Evolutionary conservation across 2,888 invertebrate species (phyloP).

Genomic region (Microplitis manilae): DNA sequence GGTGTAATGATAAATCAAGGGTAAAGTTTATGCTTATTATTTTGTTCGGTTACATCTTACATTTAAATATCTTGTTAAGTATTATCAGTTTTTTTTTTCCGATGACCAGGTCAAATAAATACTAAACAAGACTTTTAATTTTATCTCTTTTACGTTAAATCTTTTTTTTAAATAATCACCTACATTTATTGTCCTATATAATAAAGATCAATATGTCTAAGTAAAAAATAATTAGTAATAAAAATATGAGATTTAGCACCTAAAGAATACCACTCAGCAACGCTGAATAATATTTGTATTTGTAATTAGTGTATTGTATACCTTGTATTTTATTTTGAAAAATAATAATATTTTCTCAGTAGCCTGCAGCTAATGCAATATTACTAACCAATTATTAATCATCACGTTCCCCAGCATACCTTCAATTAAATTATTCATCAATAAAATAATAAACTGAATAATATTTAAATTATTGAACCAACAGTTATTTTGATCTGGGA

Average conservation of each 20-base stretch:
- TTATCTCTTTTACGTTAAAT: background rate
- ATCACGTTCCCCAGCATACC: background rate
- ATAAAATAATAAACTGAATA: background rate
- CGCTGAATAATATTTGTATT: background rate
- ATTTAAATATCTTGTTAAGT: background rate
- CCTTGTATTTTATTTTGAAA: background rate
- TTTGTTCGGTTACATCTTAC: background rate
- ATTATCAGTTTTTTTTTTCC: background rate
- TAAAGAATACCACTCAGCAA: background rate
- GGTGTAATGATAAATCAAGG: background rate
- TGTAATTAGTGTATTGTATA: background rate
- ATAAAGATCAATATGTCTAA: background rate
- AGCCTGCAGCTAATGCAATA: background rate
- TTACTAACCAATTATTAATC: background rate
- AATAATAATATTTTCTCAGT: background rate
- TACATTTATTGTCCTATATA: background rate
- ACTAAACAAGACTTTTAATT: background rate
- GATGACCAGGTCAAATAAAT: background rate
- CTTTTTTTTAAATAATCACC: background rate
- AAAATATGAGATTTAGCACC: background rate
- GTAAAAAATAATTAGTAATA: background rate
- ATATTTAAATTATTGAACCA: background rate
- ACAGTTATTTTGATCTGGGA: conserved; percentile 30
- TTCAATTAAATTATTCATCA: background rate
- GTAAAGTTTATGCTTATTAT: background rate